Evolutionary conservation across 2,113 vertebrate genomes (phyloP).

Genomic region (Alosa alosa): DNA sequence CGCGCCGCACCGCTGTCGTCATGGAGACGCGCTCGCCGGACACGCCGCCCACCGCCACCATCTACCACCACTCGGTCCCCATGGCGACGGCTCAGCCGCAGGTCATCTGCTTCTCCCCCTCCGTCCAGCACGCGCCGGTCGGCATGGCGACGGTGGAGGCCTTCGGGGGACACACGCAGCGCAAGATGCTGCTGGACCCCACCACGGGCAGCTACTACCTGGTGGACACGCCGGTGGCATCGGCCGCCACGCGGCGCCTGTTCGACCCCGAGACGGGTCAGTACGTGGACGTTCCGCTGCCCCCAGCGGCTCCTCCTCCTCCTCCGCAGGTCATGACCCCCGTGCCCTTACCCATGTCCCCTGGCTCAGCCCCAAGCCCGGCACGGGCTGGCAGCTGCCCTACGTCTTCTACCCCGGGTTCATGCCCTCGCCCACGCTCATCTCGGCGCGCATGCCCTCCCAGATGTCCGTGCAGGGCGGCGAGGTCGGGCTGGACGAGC

Average conservation of each 20-base stretch:
- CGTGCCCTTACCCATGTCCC: constrained; percentile 72
- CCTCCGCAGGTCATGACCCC: constrained; percentile 73
- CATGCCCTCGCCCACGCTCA: constrained; percentile 71
- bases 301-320: not conserved
- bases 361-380: constrained; percentile 80
- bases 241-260: constrained; percentile 80
- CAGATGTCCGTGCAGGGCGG: constrained; percentile 63
- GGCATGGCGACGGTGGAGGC: constrained; percentile 58
- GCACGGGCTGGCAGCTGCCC: no score
- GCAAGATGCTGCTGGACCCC: constrained; percentile 92
- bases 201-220: constrained; percentile 91
- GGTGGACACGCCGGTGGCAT: constrained; percentile 85
- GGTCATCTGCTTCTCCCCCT: constrained; percentile 81
- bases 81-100: constrained; percentile 63
- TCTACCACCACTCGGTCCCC: constrained; percentile 75
- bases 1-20: constrained; percentile 51
- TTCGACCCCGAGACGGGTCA: constrained; percentile 94
- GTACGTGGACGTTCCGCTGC: constrained; percentile 89
- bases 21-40: constrained; percentile 66
- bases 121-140: constrained; percentile 58
- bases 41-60: constrained; percentile 64
- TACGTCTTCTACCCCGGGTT: constrained; percentile 95
- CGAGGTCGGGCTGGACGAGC: constrained; percentile 20
- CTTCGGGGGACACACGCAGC: constrained; percentile 77
- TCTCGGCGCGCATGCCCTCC: constrained; percentile 75